Evolutionary conservation across 2,113 vertebrate species (phyloP), one percentile per base, ranked within the genome.

Genomic region (Myotis yumanensis): DNA sequence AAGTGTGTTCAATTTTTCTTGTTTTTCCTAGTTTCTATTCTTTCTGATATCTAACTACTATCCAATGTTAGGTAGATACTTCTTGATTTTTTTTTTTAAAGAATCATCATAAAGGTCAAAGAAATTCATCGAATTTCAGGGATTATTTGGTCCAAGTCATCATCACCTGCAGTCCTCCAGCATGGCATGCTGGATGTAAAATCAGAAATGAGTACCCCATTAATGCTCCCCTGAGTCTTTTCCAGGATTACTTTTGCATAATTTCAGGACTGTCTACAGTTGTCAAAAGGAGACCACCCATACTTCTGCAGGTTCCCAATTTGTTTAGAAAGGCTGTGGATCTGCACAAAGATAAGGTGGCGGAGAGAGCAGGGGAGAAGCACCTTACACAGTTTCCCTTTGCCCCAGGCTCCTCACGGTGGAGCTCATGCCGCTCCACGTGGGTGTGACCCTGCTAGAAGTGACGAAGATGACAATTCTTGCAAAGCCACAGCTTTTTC

Each of bases 81-180:
- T 84, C 46, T 87, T 57, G 37, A 83, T 59, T 59, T 51, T 62
- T 91, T 91, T 46, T 84, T 73, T 6, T 35, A 75, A 91, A 93
- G 10, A 40, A 57, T 69, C 4, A 16, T 20, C 7, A 59, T 11
- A 3, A 6, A 82, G 1, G 40, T 54, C 30, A 71, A 69, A 75
- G 15, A 86, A 69, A 89, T 30, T 57, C 30, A 69, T n/a, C 40
- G 72, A 84, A 92, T 40, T 64, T 35, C 23, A 64, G 40, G 30
- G 20, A 81, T 62, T 52, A 59, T 64, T 40, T 91, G 22, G 23
- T 37, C 32, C 7, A 54, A 69, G 10, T 79, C 48, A 59, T 22
- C 14, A 6, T 4, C 51, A 91, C 54, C 1, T 12, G 23, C 48
- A 59, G 37, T 30, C 30, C 10, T 81, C 18, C 8, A 11, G 28